Evolutionary conservation across 1,140 invertebrate genomes (phyloP).

Genomic region (Atta colombica): DNA sequence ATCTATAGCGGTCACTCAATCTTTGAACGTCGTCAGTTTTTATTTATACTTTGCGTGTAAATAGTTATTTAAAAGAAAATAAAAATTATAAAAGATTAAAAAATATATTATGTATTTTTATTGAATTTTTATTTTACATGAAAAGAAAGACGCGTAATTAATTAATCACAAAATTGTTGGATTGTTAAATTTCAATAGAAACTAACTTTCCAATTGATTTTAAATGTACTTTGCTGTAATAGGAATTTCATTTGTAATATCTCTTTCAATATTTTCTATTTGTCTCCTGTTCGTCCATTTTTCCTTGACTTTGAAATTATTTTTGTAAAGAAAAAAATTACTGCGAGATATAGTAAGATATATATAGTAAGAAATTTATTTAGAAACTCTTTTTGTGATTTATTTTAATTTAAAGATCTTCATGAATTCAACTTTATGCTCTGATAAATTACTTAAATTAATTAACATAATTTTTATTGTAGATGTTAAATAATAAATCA

Average conservation of each 20-base stretch:
- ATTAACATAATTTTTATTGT: too few relatives aligned
- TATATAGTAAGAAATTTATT: too few relatives aligned
- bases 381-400: too few relatives aligned
- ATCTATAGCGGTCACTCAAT: too few relatives aligned
- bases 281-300: background rate
- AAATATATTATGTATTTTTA: background rate
- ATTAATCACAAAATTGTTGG: background rate
- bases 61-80: background rate
- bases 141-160: background rate
- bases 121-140: background rate
- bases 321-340: too few relatives aligned
- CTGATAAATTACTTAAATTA: too few relatives aligned
- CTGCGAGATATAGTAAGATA: too few relatives aligned
- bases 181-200: background rate
- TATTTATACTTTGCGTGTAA: background rate
- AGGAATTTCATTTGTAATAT: background rate
- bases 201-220: background rate
- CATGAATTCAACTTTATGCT: too few relatives aligned
- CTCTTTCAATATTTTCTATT: conserved; percentile 27
- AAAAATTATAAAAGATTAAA: background rate
- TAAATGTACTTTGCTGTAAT: background rate
- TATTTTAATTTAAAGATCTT: too few relatives aligned
- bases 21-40: background rate
- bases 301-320: too few relatives aligned
- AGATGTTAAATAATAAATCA: too few relatives aligned